Conservation (phyloP, 2,888 invertebrate species). For the Lissonota sp. region DNA sequence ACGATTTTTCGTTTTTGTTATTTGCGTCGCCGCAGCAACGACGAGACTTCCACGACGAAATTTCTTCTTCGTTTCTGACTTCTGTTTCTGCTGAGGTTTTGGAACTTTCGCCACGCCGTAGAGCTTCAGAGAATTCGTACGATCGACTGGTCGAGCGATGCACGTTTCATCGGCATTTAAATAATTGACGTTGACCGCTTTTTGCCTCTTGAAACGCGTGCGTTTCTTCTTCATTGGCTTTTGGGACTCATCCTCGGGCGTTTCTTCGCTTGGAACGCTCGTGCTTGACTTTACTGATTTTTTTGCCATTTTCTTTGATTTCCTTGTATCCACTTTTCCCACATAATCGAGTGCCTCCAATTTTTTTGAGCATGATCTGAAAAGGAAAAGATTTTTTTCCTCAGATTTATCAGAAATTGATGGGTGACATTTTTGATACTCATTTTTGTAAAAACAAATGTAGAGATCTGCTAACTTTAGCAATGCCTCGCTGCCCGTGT, state of each 20-base stretch:
- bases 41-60: constrained; percentile 87
- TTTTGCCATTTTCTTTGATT: constrained; percentile 69
- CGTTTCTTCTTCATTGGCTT: constrained; percentile 77
- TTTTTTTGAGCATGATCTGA: constrained; percentile 89
- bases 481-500: constrained; percentile 86
- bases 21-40: constrained; percentile 84
- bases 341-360: constrained; percentile 82
- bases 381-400: constrained; percentile 46
- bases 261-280: constrained; percentile 68
- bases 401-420: background rate
- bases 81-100: constrained; percentile 68
- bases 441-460: background rate
- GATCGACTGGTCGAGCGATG: constrained; percentile 66
- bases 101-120: constrained; percentile 72
- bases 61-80: constrained; percentile 76
- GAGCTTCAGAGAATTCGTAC: constrained; percentile 75
- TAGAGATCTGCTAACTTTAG: constrained; percentile 84
- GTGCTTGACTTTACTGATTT: constrained; percentile 68
- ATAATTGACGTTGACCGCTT: constrained; percentile 69
- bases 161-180: constrained; percentile 59
- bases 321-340: constrained; percentile 66
- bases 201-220: constrained; percentile 74
- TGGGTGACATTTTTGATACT: background rate
- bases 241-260: constrained; percentile 70
- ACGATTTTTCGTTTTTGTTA: constrained; percentile 66